A percentile compares a stretch with the other conserved stretches of the same genome.
Evolutionary conservation across 1,140 invertebrate genomes (phyloP).

Genomic region (Lordiphosa stackelbergi): DNA sequence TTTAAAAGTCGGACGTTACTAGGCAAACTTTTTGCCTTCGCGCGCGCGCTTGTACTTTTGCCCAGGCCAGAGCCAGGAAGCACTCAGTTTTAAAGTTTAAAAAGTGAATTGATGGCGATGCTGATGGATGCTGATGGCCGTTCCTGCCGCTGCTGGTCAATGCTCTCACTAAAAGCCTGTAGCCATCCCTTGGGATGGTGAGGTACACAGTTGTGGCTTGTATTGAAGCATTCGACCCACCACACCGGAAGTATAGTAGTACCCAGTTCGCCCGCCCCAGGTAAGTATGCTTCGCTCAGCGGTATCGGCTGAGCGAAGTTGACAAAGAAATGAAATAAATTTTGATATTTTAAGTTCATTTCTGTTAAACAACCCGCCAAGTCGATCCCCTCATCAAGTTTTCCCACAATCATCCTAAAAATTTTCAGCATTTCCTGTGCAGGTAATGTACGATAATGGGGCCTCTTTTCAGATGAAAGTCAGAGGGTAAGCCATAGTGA

Average conservation of each 20-base stretch:
- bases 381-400: neutral
- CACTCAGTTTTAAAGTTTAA: conserved; percentile 1
- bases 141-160: conserved; percentile 18
- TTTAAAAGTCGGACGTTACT: conserved; percentile 49
- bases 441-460: conserved; percentile 50
- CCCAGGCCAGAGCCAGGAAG: conserved; percentile 47
- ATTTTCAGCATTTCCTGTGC: conserved; percentile 11
- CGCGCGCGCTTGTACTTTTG: conserved; percentile 11
- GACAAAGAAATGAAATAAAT: conserved; percentile 60
- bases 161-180: conserved; percentile 48
- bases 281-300: conserved; percentile 75
- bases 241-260: neutral
- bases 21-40: conserved; percentile 1
- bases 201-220: conserved; percentile 63
- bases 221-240: conserved; percentile 6
- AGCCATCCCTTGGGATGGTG: conserved; percentile 55
- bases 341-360: conserved; percentile 65
- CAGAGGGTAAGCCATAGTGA: conserved; percentile 44
- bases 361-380: conserved; percentile 24
- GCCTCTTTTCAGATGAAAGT: conserved; percentile 8
- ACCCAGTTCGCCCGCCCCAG: conserved; percentile 25
- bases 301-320: conserved; percentile 75
- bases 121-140: too few relatives aligned
- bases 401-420: conserved; percentile 2
- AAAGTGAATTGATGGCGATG: conserved; percentile 1